Base-by-base conservation (phyloP, 1,140 invertebrate genomes). In the Drosophila neocordata region DNA sequence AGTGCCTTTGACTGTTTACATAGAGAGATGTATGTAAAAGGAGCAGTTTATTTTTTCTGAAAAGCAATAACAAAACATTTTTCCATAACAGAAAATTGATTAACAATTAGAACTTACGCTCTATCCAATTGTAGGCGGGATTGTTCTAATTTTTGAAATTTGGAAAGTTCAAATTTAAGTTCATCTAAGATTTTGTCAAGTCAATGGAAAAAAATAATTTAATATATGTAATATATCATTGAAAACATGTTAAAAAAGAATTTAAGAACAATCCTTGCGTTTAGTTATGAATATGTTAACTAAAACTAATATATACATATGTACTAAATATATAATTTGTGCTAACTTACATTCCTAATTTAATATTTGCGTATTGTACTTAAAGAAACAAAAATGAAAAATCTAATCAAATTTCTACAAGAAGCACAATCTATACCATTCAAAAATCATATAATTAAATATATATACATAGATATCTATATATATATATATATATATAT, bases 331-430 rank as follows among this genome's bases (percentile, higher is more conserved):
- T 69, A 73, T 69, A 59, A 61, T 77, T 74, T 69, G 58, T 63
- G 51, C 61, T 56, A 74, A 70, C 65, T 62, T 24, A 71, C 75
- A 78, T 78, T 78, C 75, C 75, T 78, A 78, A 76, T 56, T 56
- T 27, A 31, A 15, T 77, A 31, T 65, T 53, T 58, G 69, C 51
- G 53, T 67, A 80, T 58, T 27, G 73, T 87, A 87, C 82, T 87
- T 87, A 81, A 80, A 48, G 48, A 56, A 75, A 65, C 58, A 57
- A 59, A 38, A 55, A 75, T 63, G 52, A 57, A 59, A 38, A 35
- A 20, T 6, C 83, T 83, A 87, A 87, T 87, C 82, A 88, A 88
- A 87, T 79, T 87, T 87, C 83, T 88, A 57, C 44, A 82, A 87
- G 79, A 87, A 85, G 73, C 73, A 78, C 60, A 69, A 74, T 78